Evolutionary conservation across 1,140 invertebrate genomes (phyloP).

Genomic region (Trichoplusia ni): DNA sequence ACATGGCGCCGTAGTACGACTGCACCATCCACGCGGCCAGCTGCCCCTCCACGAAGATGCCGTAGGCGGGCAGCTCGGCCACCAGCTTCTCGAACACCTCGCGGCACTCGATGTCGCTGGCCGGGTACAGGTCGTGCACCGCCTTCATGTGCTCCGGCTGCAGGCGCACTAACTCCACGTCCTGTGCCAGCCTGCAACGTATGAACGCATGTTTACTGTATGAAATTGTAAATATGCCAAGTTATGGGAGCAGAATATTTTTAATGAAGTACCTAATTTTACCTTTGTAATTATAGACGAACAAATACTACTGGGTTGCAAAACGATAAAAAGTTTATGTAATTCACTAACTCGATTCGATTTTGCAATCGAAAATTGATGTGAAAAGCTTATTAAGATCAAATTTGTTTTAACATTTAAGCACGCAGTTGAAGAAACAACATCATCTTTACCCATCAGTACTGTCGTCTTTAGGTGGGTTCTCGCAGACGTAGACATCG

Average conservation of each 20-base stretch:
- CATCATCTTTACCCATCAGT: constrained; percentile 78
- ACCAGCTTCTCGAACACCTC: constrained; percentile 91
- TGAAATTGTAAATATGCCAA: no score
- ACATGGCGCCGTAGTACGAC: constrained; percentile 94
- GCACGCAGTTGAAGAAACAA: not conserved
- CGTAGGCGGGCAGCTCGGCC: constrained; percentile 87
- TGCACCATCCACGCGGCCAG: constrained; percentile 93
- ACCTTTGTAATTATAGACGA: no score
- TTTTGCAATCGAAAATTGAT: not conserved
- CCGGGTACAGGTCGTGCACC: constrained; percentile 92
- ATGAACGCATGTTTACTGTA: no score
- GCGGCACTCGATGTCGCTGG: constrained; percentile 91
- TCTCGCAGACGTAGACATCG: constrained; percentile 88
- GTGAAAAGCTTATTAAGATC: no score
- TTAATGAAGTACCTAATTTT: no score
- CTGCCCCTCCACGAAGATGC: constrained; percentile 87
- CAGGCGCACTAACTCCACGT: constrained; percentile 87
- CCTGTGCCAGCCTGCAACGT: constrained; percentile 81
- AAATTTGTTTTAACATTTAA: no score
- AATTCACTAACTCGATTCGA: no score
- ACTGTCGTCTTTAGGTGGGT: constrained; percentile 81
- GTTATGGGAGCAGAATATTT: no score
- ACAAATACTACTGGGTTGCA: no score
- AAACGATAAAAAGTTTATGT: no score
- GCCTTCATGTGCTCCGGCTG: constrained; percentile 88